Base-by-base conservation (phyloP, 1,140 invertebrate genomes). In the Drosophila tsacasi region DNA sequence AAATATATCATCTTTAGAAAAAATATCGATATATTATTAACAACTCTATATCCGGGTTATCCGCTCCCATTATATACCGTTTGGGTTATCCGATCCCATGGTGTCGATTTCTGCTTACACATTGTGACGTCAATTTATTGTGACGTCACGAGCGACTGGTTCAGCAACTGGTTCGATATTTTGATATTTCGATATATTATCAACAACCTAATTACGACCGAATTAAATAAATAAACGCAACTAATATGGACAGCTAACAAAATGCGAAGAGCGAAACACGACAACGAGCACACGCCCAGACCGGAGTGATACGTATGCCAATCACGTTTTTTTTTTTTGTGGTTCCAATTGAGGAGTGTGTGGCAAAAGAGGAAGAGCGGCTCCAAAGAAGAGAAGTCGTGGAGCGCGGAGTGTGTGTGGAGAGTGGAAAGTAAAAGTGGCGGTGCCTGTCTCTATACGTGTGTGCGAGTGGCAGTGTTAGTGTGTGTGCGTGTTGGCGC, bases 371-470 rank as follows among this genome's bases (percentile, higher is more conserved):
- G 42, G 63, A 17, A 30, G 57, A 47, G 64, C 42, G 17, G 68
- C 23, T 19, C 23, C 3, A 10, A 44, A n/a, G 30, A 23, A n/a
- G 30, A 27, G 47, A 46, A 63, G 46, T 50, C 65, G 64, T 23
- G 27, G 27, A 55, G 68, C 44, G 54, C 37, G 37, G 37, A 49
- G 50, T 37, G 19, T 10, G 32, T 37, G 42, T 49, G 73, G 35
- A 46, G 73, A 49, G 60, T 55, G 69, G 81, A 86, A 86, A 86
- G 83, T 86, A 86, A 86, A 86, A 86, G 83, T 86, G 83, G 58
- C 52, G 54, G 65, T 63, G 52, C 21, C 79, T 37, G 63, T 82
- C 73, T 47, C 47, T 71, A 39, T 62, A 67, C 67, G 62, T 54
- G 72, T 68, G 55, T 44, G 46, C 57, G 21, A 44, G 54, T 17